Base-by-base conservation (phyloP, 1,140 invertebrate genomes). In the Saccostrea glomerata region DNA sequence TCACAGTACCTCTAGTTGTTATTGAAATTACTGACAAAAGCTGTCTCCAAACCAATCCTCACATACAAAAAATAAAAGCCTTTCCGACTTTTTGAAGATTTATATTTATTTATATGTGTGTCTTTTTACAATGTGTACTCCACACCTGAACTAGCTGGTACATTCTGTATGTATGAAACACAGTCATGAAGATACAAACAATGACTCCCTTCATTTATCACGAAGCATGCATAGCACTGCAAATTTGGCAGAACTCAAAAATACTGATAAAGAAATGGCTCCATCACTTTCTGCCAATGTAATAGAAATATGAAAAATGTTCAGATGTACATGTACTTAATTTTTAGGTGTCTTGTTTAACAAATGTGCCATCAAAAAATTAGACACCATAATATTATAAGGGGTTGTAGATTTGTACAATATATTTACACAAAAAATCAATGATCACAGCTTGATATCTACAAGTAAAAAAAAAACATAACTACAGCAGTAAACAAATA, bases 191-290 rank as follows among this genome's bases (percentile, higher is more conserved):
- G n/a, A 20, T 17, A 63, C 36, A 25, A 30, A 36, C 11, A 9
- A 15, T 77, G 11, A 25, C 15, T 15, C 25, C 13, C 60, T 70
- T 36, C 25, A 36, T 60, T 85, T 13, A 6, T 56, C 25, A 85
- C 9, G 30, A 47, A 56, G 23, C n/a, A 36, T 85, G 84, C 25
- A 60, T 56, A 58, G 55, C 84, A 85, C 55, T 85, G 55, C 30
- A 13, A 20, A 55, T 84, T 84, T 12, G 82, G 47, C 23, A 84
- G 23, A 84, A 11, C 47, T 30, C 11, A 17, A 25, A 47, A 84
- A 84, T 58, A 84, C 82, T 58, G 47, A 54, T 84, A 15, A 55
- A 84, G 47, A 47, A 47, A 47, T 0, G 5, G 47, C 47, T 47
- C 47, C 25, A 47, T 82, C 23, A 25, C 12, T 30, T 13, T 60